Evolutionary conservation across 2,888 invertebrate species (phyloP).

Genomic region (Candidula unifasciata): DNA sequence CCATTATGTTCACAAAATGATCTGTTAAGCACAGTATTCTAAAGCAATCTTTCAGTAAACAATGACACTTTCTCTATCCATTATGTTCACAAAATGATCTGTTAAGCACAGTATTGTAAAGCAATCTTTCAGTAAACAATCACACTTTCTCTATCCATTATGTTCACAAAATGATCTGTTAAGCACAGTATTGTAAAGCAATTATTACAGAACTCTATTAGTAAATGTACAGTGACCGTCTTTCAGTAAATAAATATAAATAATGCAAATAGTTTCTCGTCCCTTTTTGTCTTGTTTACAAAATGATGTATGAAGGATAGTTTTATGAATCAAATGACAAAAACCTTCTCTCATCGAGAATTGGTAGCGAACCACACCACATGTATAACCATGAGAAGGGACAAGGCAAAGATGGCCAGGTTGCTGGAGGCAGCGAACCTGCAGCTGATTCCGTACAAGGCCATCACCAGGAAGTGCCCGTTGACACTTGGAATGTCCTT

Average conservation of each 20-base stretch:
- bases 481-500: slow-evolving; percentile 46
- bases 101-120: no score
- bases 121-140: no score
- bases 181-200: no score
- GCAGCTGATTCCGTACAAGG: slow-evolving; percentile 43
- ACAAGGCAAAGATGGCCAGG: slow-evolving; percentile 35
- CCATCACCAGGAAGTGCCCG: slow-evolving; percentile 43
- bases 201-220: no score
- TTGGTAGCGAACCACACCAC: slow-evolving; percentile 47
- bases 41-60: no score
- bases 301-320: no score
- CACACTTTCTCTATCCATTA: no score
- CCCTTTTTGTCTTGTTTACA: not conserved
- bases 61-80: no score
- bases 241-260: not conserved
- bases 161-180: no score
- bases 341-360: slow-evolving; percentile 23
- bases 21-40: no score
- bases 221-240: not conserved
- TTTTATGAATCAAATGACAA: not conserved
- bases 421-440: slow-evolving; percentile 39
- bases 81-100: no score
- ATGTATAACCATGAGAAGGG: slow-evolving; percentile 45
- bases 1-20: no score
- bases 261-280: not conserved